Evolutionary conservation across 2,797 vertebrate species (phyloP).

Genomic region (Tangara arthus): DNA sequence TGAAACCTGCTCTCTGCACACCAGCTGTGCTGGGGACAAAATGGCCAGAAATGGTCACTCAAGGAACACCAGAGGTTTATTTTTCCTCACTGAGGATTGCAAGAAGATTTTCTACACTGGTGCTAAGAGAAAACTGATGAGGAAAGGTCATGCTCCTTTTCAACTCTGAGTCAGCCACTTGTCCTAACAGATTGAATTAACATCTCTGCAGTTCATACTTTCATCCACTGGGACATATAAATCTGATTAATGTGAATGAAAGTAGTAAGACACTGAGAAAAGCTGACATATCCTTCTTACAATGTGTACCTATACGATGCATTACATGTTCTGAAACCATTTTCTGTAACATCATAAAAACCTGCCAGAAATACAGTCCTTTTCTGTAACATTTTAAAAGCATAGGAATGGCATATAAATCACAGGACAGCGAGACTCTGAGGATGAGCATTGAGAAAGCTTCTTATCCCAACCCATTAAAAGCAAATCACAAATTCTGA

Average conservation of each 20-base stretch:
- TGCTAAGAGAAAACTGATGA: neutral
- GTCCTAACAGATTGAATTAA: slow-evolving; percentile 27
- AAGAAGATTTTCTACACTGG: neutral
- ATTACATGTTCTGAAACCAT: neutral
- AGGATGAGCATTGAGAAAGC: neutral
- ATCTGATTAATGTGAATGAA: neutral
- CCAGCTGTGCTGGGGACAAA: neutral
- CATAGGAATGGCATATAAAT: neutral
- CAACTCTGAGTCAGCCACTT: neutral
- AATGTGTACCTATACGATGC: neutral
- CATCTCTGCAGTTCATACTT: neutral
- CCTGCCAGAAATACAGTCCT: neutral
- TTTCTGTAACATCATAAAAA: neutral
- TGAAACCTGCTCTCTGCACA: neutral
- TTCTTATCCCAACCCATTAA: neutral
- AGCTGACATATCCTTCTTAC: neutral
- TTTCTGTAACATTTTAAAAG: neutral
- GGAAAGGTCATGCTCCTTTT: neutral
- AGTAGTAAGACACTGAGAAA: neutral
- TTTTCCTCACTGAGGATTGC: neutral
- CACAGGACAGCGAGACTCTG: neutral
- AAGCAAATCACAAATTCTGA: slow-evolving; percentile 3
- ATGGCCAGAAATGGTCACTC: neutral
- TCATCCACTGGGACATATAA: neutral
- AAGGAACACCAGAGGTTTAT: neutral